Percentiles rank a stretch among this genome's conserved stretches.
These are phyloP conservation scores for Halictus ligatus DNA, from an alignment of 2,888 invertebrate species.

Conservation along the genomic window DNA sequence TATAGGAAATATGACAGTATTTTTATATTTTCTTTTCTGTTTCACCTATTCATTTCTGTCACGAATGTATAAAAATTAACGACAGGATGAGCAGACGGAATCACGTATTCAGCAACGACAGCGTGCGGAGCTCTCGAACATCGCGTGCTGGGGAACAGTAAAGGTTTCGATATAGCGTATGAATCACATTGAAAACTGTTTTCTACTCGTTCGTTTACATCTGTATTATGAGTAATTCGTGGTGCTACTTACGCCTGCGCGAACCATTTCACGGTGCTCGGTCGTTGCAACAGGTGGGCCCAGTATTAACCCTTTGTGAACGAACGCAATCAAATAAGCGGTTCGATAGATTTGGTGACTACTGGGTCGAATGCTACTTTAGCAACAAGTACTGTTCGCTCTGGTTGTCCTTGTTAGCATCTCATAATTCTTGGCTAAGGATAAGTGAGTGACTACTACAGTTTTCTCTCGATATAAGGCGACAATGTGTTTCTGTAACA, in stretches of 20 bases:
- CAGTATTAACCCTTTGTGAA: neutral
- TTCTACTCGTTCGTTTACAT: neutral
- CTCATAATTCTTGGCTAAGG: neutral
- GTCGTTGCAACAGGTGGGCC: neutral
- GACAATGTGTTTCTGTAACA: neutral
- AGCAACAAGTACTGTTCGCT: neutral
- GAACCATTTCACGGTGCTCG: neutral
- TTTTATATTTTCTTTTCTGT: neutral
- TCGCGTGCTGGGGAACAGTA: neutral
- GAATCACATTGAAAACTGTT: neutral
- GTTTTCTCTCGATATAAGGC: neutral
- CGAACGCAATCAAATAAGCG: neutral
- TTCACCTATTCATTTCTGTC: neutral
- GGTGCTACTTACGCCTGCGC: neutral
- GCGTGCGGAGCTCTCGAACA: neutral
- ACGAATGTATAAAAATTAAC: neutral
- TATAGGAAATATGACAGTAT: neutral
- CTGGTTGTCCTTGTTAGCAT: neutral
- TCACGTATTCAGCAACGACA: neutral
- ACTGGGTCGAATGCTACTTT: neutral
- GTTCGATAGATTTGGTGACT: neutral
- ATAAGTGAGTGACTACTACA: neutral
- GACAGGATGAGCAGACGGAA: neutral
- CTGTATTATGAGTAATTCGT: neutral
- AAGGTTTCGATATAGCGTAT: neutral